Evolutionary conservation across 2,113 vertebrate species (phyloP), one percentile per base, ranked within the genome.

Genomic region (Gulo gulo): DNA sequence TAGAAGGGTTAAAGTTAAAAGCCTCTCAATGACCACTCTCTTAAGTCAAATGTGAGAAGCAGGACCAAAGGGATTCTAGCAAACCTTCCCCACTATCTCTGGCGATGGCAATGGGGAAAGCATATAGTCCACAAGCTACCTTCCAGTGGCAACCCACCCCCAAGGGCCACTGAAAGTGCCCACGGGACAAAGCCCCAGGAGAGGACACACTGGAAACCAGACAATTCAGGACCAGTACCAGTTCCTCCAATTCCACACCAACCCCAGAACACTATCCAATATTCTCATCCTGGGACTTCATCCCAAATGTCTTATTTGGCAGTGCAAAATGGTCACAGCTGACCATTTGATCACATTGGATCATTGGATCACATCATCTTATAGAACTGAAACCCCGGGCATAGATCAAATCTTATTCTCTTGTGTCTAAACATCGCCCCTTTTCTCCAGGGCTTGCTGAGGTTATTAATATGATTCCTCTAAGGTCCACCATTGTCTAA

Each of bases 1-100:
- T 83, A 92, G 42, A 55, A 29, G 34, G 71, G 69, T 79, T 91
- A 42, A 57, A 85, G 63, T 71, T 92, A 84, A 97, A 96, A 96
- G 76, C 59, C 45, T 59, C 61, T 59, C 67, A 36, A 0, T 39
- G 74, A 34, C 55, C 15, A 50, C 84, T 67, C 26, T 85, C 36
- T 36, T 74, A 94, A 84, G 61, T 34, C 94, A 71, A 83, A 73
- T 20, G 47, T 55, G 31, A 91, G 34, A 42, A 86, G 21, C 87
- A 69, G 59, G 71, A 34, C 59, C 74, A 52, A 90, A 59, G 45
- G 55, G 86, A 69, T 67, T 88, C 81, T 11, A 74, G 39, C n/a
- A 88, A 83, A 59, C 7, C 55, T 63, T 50, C 34, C 76, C 76
- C 6, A 8, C 47, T 59, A 73, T 67, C 93, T 91, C 69, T 74